phyloP scores from a whole-genome alignment of 1,140 invertebrate genomes.

The Drosophila nannoptera region DNA sequence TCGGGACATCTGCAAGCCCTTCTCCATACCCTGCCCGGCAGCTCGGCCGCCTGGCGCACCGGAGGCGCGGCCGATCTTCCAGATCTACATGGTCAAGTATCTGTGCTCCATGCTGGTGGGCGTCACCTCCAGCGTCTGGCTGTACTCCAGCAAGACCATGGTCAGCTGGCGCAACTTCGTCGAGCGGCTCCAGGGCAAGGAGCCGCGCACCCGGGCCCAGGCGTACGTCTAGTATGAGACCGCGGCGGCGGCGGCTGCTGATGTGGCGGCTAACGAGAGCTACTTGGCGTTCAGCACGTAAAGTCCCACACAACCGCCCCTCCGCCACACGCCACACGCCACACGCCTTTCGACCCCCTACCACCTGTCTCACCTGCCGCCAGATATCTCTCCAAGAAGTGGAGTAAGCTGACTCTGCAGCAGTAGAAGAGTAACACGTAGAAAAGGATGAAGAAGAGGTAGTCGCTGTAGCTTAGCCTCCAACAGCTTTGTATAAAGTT shows the following conservation, averaged over 20 bases:
- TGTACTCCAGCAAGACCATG: slow-evolving; percentile 98
- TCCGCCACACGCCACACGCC: too few relatives aligned
- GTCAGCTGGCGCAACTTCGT: slow-evolving; percentile 95
- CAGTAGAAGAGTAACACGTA: neutral
- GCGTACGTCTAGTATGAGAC: slow-evolving; percentile 79
- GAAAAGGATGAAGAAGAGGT: slow-evolving; percentile 13
- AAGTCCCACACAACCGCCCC: neutral
- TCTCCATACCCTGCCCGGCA: slow-evolving; percentile 87
- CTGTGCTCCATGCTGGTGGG: slow-evolving; percentile 98
- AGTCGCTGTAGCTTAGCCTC: slow-evolving; percentile 45
- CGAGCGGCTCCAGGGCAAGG: slow-evolving; percentile 84
- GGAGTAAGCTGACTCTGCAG: neutral
- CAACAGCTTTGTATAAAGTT: slow-evolving; percentile 69
- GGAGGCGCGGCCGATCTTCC: slow-evolving; percentile 86
- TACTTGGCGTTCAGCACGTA: slow-evolving; percentile 72
- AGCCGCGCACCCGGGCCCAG: slow-evolving; percentile 72
- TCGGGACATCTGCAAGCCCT: slow-evolving; percentile 87
- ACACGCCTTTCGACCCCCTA: neutral
- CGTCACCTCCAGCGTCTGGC: slow-evolving; percentile 98
- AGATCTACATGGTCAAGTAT: slow-evolving; percentile 97
- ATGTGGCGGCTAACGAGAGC: slow-evolving; percentile 65
- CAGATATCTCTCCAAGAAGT: neutral
- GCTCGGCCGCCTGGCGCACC: slow-evolving; percentile 81
- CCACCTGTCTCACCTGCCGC: neutral
- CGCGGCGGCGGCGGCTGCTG: slow-evolving; percentile 42